Percentiles rank a stretch among this genome's conserved stretches.
Evolutionary conservation across 2,113 vertebrate species (phyloP).

Genomic region (Empidonax alnorum): DNA sequence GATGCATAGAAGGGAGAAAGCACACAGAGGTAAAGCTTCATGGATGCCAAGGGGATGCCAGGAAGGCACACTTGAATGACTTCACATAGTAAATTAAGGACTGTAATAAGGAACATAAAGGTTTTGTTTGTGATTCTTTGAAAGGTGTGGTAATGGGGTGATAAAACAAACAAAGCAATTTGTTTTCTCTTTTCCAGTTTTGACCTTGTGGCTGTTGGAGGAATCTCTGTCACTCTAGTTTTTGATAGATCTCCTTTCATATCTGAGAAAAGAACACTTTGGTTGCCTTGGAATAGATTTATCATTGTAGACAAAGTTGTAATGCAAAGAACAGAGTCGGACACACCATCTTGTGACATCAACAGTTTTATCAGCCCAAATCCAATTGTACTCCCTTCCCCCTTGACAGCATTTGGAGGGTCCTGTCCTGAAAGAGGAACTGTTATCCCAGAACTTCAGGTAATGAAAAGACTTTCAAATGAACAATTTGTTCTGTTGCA

Average conservation of each 20-base stretch:
- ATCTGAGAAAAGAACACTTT: conserved; percentile 88
- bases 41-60: not conserved
- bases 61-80: not conserved
- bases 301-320: conserved; percentile 91
- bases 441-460: conserved; percentile 93
- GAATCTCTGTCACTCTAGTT: conserved; percentile 89
- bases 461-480: conserved; percentile 39
- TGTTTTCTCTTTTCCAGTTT: conserved; percentile 82
- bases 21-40: not conserved
- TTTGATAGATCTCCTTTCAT: conserved; percentile 97
- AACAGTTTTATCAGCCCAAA: conserved; percentile 89
- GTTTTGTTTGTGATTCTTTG: not conserved
- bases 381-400: conserved; percentile 92
- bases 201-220: conserved; percentile 93
- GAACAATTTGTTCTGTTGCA: not conserved
- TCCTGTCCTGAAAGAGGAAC: conserved; percentile 92
- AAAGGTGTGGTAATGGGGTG: not conserved
- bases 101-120: not conserved
- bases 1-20: not conserved
- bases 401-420: conserved; percentile 89
- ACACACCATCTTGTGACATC: conserved; percentile 84
- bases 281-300: conserved; percentile 97
- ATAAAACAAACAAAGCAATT: not conserved
- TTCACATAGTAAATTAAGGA: not conserved
- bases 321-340: conserved; percentile 84